A percentile compares a stretch with the other conserved stretches of the same genome.
Conservation (phyloP, 2,113 vertebrate genomes). For the Lichenostomus cassidix region DNA sequence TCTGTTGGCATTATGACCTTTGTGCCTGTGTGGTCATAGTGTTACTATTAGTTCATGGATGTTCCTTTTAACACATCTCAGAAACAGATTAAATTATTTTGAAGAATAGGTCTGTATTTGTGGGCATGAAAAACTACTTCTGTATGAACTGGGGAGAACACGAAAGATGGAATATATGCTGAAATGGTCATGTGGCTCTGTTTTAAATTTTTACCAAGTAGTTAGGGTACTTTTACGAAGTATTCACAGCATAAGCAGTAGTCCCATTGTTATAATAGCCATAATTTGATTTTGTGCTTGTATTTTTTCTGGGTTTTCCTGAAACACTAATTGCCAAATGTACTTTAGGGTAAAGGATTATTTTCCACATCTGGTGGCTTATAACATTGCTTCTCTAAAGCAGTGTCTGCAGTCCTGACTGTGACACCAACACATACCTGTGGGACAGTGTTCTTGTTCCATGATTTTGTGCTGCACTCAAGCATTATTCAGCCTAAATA, state of each 20-base stretch:
- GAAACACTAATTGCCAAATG: background rate
- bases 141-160: background rate
- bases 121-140: background rate
- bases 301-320: background rate
- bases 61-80: background rate
- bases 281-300: background rate
- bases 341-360: background rate
- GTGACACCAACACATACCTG: background rate
- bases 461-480: background rate
- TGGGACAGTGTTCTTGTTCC: background rate
- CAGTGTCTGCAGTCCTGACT: background rate
- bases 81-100: background rate
- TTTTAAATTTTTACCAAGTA: background rate
- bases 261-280: background rate
- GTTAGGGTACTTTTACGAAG: background rate
- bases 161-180: background rate
- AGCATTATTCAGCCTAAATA: background rate
- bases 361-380: background rate
- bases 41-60: background rate
- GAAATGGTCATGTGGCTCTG: background rate
- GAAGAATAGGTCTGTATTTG: background rate
- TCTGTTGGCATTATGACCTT: background rate
- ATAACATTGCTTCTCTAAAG: background rate
- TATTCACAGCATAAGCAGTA: background rate
- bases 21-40: background rate